Base-by-base conservation (phyloP, 2,888 invertebrate genomes). In the Lithophane socia region DNA sequence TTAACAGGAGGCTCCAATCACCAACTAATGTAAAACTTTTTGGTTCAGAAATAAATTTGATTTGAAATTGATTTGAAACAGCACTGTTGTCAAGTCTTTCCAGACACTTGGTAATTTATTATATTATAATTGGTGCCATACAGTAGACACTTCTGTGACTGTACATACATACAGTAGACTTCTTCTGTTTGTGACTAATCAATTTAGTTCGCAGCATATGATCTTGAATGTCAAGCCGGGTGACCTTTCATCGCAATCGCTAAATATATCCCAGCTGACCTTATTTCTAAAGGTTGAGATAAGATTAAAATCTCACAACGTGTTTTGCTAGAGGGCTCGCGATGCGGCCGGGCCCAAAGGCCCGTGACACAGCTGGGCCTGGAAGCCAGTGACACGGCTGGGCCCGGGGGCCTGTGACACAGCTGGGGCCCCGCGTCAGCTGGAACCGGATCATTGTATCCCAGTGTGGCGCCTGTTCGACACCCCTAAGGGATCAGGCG, bases 201-300 rank as follows among this genome's bases (percentile, higher is more conserved):
- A n/a, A 16, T 73, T 73, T 2, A 73, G 44, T 42, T 21, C 0
- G 10, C 24, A 67, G 24, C 5, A 21, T 16, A 29, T 29, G 29
- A 29, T 29, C n/a, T 5, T 54, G 29, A 54, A 47, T 24, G 21
- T 16, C 37, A 61, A 54, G 29, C n/a, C 16, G 1, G 21, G 13
- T 29, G 44, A 70, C 47, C 21, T 68, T 42, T 63, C 12, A 10
- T 9, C 47, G 24, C 54, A 47, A 47, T 54, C 8, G 21, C 49
- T 49, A 56, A n/a, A 68, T 49, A 63, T 76, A 68, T 68, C n/a
- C 13, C 52, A 3, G 16, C n/a, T 58, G 18, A 61, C 68, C 52
- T 70, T 52, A 44, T 78, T 69, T 58, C 42, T 16, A 3, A 66
- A 67, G 12, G 18, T 61, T 52, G 29, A 61, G 3, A 44, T 69